Base-by-base conservation (phyloP, 2,113 vertebrate genomes). In the Pogonocichla stellata region DNA sequence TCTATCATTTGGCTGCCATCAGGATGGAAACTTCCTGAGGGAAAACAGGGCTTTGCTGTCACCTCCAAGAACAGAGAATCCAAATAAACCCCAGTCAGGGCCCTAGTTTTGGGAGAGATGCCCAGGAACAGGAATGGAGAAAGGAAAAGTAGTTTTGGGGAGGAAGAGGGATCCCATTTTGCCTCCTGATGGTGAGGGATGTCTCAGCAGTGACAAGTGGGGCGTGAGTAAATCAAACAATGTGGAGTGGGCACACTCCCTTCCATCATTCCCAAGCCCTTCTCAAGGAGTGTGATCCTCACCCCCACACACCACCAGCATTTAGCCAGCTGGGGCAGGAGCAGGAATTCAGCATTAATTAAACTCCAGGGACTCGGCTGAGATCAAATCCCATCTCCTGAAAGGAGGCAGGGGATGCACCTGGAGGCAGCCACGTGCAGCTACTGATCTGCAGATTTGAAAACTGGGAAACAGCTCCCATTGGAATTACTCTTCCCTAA, bases 371-470 rank as follows among this genome's bases (percentile, higher is more conserved):
- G 95, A 91, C 50, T 48, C n/a, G 36, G 65, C 50, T 62, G 83
- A 95, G 92, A 91, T 94, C 93, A 80, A 92, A 93, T 80, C 90
- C 88, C 61, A 42, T 24, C 50, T 62, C 75, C 85, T 90, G 56
- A 93, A n/a, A 82, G 86, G 53, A 86, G 75, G 77, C 65, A 80
- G 81, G 80, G 82, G 78, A 75, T 60, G 50, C 71, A 88, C 86
- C 96, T 77, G 58, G 70, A 95, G 93, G 85, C 83, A 72, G 60
- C 90, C 36, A 28, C 3, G 3, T 28, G 53, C 70, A 69, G 42
- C 90, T 58, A 90, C 92, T 90, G 93, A 94, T 92, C 81, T 93
- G 78, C 82, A 86, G 95, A 93, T 92, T 36, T 80, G 42, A 83
- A 43, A 91, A 67, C 64, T 26, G 87, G 92, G 88, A 80, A 81